Evolutionary conservation across 2,113 vertebrate genomes (phyloP), one percentile per base, ranked within the genome.

Genomic region (Hyla sarda): DNA sequence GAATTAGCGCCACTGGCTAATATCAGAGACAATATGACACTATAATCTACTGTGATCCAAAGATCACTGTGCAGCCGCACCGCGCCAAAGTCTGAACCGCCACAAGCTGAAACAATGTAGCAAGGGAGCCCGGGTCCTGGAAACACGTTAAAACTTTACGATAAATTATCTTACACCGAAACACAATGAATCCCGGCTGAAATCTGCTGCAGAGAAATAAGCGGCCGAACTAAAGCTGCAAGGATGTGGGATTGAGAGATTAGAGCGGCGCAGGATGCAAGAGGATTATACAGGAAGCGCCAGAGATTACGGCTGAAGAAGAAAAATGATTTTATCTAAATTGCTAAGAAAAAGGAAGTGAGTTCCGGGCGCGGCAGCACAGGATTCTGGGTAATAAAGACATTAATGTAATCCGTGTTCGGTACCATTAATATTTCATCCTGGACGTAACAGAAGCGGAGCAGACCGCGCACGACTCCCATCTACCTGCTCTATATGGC

Each of bases 291-390:
- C 1, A 17, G 41, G 19, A 62, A 69, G 50, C 28, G 1, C 19
- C 41, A 0, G 82, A 73, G 85, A 77, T 82, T 87, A 30, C 54
- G 14, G 82, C 54, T 3, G 0, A 82, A 72, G 73, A 52, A 37
- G 87, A 85, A 88, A 86, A 88, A 89, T 90, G 88, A 54, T 89
- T 90, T 91, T 86, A 91, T 91, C 90, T 88, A 91, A 90, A 91
- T 90, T 89, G 88, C 84, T 34, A 54, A 82, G 73, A 79, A 87
- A 87, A 86, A 88, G 62, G 71, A 58, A 60, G 71, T 28, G 82
- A 21, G 82, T 45, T 74, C 34, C 34, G 21, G 19, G 62, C 50
- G 67, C 60, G 34, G 52, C 21, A 58, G 23, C 12, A 8, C 2
- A n/a, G 67, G 67, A 72, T 74, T 83, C 50, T 74, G 47, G 74